Conservation (phyloP, 2,113 vertebrate species). For the Heterocephalus glaber region DNA sequence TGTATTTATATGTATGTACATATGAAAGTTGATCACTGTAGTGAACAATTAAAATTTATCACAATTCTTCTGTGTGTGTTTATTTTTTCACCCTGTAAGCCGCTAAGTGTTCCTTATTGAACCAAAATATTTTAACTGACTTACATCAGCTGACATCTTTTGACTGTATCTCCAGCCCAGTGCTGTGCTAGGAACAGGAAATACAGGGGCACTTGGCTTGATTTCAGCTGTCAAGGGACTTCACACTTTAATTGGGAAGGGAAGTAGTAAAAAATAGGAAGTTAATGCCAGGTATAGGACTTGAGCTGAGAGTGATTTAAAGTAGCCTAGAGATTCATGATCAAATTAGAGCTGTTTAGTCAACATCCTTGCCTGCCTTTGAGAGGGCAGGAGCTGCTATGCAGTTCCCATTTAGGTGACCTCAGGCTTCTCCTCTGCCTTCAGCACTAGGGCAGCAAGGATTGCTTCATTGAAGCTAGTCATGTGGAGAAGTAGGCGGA, state of each 20-base stretch:
- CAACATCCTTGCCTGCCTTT: background rate
- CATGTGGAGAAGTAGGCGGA: slow-evolving; percentile 44
- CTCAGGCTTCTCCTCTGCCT: background rate
- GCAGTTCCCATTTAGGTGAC: background rate
- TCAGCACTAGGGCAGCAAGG: background rate
- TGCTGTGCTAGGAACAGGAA: background rate
- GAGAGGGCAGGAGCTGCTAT: background rate
- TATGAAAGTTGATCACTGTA: slow-evolving; percentile 37
- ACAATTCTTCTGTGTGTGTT: background rate
- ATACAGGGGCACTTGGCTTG: accelerated
- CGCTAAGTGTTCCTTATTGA: background rate
- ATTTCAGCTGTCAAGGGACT: background rate
- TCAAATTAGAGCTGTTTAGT: background rate
- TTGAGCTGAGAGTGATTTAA: background rate
- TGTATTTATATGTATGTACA: slow-evolving; percentile 65
- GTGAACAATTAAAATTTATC: slow-evolving; percentile 53
- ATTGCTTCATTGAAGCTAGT: slow-evolving; percentile 63
- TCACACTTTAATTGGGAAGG: background rate
- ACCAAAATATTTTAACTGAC: background rate
- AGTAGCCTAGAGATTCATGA: background rate
- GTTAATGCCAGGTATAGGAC: background rate
- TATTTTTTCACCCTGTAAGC: background rate
- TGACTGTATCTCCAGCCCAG: background rate
- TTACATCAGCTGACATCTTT: background rate
- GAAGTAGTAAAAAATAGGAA: background rate